These are phyloP conservation scores for Anas flavirostris DNA, from an alignment of 2,797 vertebrate genomes.

Conservation along the genomic window DNA sequence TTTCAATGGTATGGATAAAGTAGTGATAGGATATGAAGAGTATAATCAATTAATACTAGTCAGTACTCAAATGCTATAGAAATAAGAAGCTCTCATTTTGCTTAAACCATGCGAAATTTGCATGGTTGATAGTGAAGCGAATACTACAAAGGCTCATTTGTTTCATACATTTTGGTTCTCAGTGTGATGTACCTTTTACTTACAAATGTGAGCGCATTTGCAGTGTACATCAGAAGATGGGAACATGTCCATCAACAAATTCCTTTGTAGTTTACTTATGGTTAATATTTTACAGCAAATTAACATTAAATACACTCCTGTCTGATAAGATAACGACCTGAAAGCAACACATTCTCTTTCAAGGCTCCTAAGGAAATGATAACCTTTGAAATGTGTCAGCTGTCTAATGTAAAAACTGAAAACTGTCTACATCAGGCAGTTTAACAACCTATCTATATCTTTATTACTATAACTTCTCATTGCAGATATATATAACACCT, in stretches of 20 bases:
- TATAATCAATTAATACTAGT: neutral
- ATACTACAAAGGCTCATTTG: neutral
- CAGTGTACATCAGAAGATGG: neutral
- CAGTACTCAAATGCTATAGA: neutral
- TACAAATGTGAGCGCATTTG: neutral
- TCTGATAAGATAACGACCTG: neutral
- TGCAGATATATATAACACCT: neutral
- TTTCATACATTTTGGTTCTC: neutral
- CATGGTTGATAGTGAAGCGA: neutral
- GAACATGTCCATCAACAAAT: neutral
- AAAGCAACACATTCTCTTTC: constrained; percentile 23
- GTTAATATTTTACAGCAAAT: constrained; percentile 53
- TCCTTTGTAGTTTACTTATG: neutral
- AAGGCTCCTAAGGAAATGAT: neutral
- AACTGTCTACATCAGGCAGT: neutral
- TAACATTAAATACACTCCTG: neutral
- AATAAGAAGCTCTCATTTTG: neutral
- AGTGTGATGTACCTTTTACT: neutral
- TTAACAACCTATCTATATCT: neutral
- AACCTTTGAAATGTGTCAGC: constrained; percentile 38
- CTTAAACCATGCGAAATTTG: neutral
- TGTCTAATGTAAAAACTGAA: neutral
- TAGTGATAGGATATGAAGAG: neutral
- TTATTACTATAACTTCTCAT: neutral
- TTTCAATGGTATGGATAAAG: neutral